Evolutionary conservation across 2,113 vertebrate genomes (phyloP).

Genomic region (Leptocoma aspasia): DNA sequence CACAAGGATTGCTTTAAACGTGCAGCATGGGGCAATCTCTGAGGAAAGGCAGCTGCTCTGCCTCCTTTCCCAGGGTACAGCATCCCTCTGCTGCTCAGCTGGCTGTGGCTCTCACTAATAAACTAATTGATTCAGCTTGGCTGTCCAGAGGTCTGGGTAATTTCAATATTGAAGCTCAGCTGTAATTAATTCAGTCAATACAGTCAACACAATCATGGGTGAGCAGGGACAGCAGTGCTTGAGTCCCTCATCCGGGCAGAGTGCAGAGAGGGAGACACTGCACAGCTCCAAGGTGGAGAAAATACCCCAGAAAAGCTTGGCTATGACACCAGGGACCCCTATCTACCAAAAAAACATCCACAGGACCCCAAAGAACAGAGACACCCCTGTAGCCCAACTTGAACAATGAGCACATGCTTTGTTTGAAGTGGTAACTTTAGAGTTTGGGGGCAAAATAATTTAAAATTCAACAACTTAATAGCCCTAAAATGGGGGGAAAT

Average conservation of each 20-base stretch:
- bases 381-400: neutral
- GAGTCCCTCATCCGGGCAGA: accelerated
- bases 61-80: neutral
- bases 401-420: accelerated
- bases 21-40: accelerated
- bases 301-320: neutral
- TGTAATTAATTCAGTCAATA: constrained; percentile 23
- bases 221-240: accelerated
- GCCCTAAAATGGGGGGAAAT: neutral
- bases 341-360: neutral
- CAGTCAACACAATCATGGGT: neutral
- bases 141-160: constrained; percentile 7
- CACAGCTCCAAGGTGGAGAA: neutral
- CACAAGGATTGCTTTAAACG: neutral
- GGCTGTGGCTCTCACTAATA: neutral
- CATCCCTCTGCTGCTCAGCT: accelerated
- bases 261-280: accelerated
- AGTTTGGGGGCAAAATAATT: neutral
- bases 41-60: neutral
- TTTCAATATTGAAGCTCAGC: constrained; percentile 24
- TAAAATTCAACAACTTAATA: neutral
- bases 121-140: constrained; percentile 34
- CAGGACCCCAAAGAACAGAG: neutral
- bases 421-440: neutral
- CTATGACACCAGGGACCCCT: neutral